Percentiles rank a stretch among this genome's conserved stretches.
Conservation (phyloP, 2,797 vertebrate genomes). For the Oreonectes daqikongensis region DNA sequence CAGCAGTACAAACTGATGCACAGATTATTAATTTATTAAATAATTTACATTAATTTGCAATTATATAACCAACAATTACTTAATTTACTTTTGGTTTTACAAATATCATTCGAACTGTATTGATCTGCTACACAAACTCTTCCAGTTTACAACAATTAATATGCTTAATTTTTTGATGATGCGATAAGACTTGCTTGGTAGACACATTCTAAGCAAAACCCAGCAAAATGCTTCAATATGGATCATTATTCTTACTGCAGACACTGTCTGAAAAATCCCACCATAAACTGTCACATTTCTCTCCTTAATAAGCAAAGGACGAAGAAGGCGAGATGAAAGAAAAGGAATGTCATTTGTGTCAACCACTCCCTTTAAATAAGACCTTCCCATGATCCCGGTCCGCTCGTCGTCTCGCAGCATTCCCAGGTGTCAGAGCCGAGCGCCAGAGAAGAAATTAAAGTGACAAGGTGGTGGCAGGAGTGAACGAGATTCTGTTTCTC, state of each 20-base stretch:
- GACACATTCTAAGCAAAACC: constrained; percentile 62
- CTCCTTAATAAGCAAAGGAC: constrained; percentile 68
- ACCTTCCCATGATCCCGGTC: constrained; percentile 80
- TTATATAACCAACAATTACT: not conserved
- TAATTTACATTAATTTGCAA: not conserved
- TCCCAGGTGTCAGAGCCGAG: constrained; percentile 82
- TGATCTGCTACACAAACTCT: not conserved
- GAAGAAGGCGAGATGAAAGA: constrained; percentile 60
- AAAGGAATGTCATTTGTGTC: constrained; percentile 85
- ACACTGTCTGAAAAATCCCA: constrained; percentile 61
- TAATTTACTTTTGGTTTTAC: not conserved
- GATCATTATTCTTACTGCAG: constrained; percentile 70
- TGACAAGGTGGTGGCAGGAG: constrained; percentile 90
- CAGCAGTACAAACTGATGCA: no score
- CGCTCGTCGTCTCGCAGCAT: constrained; percentile 68
- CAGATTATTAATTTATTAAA: not conserved
- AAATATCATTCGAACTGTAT: not conserved
- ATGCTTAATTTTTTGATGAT: no score
- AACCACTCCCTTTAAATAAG: constrained; percentile 81
- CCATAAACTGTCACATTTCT: constrained; percentile 61
- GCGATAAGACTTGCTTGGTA: no score
- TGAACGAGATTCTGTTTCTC: constrained; percentile 83
- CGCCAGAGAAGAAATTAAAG: constrained; percentile 87
- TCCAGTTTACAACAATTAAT: not conserved
- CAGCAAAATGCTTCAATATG: constrained; percentile 38